Percentiles rank a stretch among this genome's conserved stretches.
Conservation (phyloP, 30 jellyfish, hydroid and myxozoan genomes). For the Clytia hemisphaerica region DNA sequence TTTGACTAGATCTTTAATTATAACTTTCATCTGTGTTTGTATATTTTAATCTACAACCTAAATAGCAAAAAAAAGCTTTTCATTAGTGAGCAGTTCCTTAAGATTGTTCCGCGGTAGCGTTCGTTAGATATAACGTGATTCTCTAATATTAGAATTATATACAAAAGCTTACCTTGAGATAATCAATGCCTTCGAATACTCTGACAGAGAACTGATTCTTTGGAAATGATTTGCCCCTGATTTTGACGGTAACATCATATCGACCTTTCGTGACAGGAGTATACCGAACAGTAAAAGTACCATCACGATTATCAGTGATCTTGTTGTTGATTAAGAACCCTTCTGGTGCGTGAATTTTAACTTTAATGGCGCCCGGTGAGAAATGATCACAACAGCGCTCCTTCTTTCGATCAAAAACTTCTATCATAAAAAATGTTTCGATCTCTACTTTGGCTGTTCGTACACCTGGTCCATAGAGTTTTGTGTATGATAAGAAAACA, state of each 20-base stretch:
- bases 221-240: conserved; percentile 78
- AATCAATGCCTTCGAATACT: conserved; percentile 89
- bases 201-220: conserved; percentile 46
- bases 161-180: conserved; percentile 47
- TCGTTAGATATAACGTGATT: neutral
- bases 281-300: conserved; percentile 61
- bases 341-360: conserved; percentile 93
- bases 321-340: conserved; percentile 80
- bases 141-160: neutral
- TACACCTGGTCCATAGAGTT: conserved; percentile 74
- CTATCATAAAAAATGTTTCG: conserved; percentile 64
- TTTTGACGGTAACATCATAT: conserved; percentile 65
- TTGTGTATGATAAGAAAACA: conserved; percentile 60
- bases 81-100: no score
- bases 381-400: conserved; percentile 66
- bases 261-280: conserved; percentile 94
- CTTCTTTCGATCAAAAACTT: conserved; percentile 60
- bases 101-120: no score
- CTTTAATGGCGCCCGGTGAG: conserved; percentile 68
- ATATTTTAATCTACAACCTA: no score
- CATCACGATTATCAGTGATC: conserved; percentile 50
- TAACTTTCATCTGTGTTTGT: no score
- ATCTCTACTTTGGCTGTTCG: conserved; percentile 86
- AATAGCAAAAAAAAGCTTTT: no score
- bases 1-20: no score